Evolutionary conservation across 2,113 vertebrate species (phyloP), one percentile per base, ranked within the genome.

Genomic region (Erpornis zantholeuca): DNA sequence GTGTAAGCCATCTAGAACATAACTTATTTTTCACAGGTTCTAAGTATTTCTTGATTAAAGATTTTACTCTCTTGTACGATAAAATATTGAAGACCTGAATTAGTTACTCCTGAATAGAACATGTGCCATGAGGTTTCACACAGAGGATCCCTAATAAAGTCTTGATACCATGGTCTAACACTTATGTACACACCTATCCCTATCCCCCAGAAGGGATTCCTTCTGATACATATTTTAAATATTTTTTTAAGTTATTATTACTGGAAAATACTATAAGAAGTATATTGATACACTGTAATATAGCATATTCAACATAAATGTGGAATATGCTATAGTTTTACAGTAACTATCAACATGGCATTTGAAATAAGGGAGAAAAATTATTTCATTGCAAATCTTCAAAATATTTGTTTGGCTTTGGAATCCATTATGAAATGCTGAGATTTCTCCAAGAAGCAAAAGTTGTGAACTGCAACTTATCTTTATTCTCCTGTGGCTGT

Each of bases 131-230:
- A 35, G 8, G 8, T 44, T 87, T 83, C 70, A 53, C 54, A 36
- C 18, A 60, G 65, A 42, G 27, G 61, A n/a, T 64, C 20, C 15
- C 13, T 25, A 7, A 12, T 45, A 10, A 35, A 61, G 4, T 28
- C 52, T 53, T 33, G 12, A 19, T 42, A 29, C 20, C 20, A 7
- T 35, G 13, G 20, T 57, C 31, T 40, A 63, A 68, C 31, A 25
- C 12, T 24, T 50, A 27, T 0, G 6, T 2, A 31, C 61, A 53
- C 33, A 54, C 27, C 35, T 12, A 17, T 17, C 15, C n/a, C 23
- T 59, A 6, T 11, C 8, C 12, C 5, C 10, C 25, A 25, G 14
- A 59, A 68, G 21, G 23, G 11, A 82, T 57, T 44, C 44, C 22
- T 86, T 63, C 44, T 54, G 35, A 25, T 15, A 25, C 0, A 6